Base-by-base conservation (phyloP, 2,888 invertebrate genomes). In the Eupsilia transversa region DNA sequence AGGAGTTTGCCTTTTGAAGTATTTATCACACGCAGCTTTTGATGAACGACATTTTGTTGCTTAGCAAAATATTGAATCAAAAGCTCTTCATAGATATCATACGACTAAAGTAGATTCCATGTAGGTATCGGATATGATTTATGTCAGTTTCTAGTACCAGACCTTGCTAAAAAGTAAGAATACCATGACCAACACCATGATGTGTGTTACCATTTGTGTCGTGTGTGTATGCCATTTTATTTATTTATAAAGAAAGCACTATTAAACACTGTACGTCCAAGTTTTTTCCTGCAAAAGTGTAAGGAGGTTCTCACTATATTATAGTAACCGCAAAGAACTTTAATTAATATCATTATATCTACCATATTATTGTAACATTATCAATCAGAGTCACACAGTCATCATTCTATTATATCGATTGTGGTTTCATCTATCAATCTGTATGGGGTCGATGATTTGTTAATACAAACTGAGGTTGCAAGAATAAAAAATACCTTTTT, bases 1-100 rank as follows among this genome's bases (percentile, higher is more conserved):
- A 35, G 59, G 27, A 56, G 59, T 68, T 81, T 59, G 27, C n/a
- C 66, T 64, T 80, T 70, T 73, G 60, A 54, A 56, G 72, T 56
- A 60, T 64, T 72, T 59, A 41, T 61, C 41, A 23, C n/a, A 27
- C 4, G 23, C 3, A 5, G 43, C 35, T 67, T 63, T 52, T 66
- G 59, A 43, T 46, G 6, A 59, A 12, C 14, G 43, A 46, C 33
- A 27, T 54, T 60, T 69, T 35, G 14, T 49, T 61, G 0, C 2
- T 76, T 46, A 41, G 23, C 27, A 56, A 43, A 27, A 9, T 43
- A 43, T 43, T 43, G 4, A 43, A 43, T 43, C 43, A 43, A 20
- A 43, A 43, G 20, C 43, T 20, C 20, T 46, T 46, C 20, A 20
- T 20, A 17, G 46, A 46, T 20, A 5, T 20, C 43, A 17, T 20